A percentile compares a stretch with the other conserved stretches of the same genome.
Conservation (phyloP, 2,888 invertebrate genomes). For the Napeogenes inachia region DNA sequence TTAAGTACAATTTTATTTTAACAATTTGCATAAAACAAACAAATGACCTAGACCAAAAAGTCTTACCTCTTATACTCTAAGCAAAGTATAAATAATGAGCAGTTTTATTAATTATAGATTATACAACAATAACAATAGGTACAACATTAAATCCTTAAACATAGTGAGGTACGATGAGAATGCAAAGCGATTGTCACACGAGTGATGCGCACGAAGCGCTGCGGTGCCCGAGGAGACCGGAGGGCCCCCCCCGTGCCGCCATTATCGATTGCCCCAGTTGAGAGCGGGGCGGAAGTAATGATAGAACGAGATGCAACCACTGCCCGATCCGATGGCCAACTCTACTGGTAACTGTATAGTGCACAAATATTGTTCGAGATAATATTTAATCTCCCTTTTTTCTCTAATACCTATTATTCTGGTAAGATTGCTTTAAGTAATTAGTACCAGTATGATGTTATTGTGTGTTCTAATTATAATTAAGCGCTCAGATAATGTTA, state of each 20-base stretch:
- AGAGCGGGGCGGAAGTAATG: conserved; percentile 76
- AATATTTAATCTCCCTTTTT: conserved; percentile 65
- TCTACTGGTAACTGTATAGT: conserved; percentile 61
- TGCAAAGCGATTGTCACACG: conserved; percentile 66
- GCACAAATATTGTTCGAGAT: conserved; percentile 69
- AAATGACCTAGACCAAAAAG: too few relatives aligned
- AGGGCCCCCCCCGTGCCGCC: conserved; percentile 49
- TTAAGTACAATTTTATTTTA: too few relatives aligned
- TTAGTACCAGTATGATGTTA: conserved; percentile 20
- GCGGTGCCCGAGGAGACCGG: conserved; percentile 42
- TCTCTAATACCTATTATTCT: conserved; percentile 41
- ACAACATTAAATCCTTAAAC: conserved; percentile 9
- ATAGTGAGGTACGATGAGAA: conserved; percentile 23
- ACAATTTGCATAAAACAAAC: too few relatives aligned
- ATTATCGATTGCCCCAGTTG: conserved; percentile 83
- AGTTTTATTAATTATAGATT: background rate
- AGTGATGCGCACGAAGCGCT: conserved; percentile 65
- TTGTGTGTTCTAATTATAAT: conserved; percentile 11
- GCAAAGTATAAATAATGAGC: too few relatives aligned
- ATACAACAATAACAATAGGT: background rate
- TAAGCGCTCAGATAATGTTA: background rate
- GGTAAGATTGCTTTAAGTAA: conserved; percentile 36
- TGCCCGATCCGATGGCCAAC: conserved; percentile 68
- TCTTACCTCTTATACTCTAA: too few relatives aligned
- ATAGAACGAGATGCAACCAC: conserved; percentile 76